Evolutionary conservation across 2,888 invertebrate species (phyloP).

Genomic region (Tanaodytes sp.): DNA sequence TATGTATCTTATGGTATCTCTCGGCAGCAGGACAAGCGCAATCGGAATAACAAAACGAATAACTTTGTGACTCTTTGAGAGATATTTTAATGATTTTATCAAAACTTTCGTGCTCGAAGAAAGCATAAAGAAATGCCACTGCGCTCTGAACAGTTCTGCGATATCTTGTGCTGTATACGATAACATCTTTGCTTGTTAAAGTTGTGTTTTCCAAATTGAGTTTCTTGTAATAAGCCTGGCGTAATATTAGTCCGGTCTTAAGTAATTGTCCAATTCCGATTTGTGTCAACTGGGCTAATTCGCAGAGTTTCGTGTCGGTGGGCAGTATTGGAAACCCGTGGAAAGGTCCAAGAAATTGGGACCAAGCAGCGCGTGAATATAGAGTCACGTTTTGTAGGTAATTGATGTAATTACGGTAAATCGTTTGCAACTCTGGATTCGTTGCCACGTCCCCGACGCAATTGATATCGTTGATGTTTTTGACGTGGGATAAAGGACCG

Average conservation of each 20-base stretch:
- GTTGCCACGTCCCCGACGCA: constrained; percentile 78
- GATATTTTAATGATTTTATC: constrained; percentile 75
- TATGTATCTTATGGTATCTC: constrained; percentile 73
- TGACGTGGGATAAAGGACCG: constrained; percentile 88
- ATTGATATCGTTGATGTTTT: constrained; percentile 83
- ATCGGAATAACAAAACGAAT: constrained; percentile 88
- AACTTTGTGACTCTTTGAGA: constrained; percentile 84
- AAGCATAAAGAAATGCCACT: constrained; percentile 83
- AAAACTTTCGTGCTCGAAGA: constrained; percentile 80
- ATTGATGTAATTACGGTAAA: constrained; percentile 65
- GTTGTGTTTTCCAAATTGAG: constrained; percentile 72
- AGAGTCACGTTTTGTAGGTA: constrained; percentile 65
- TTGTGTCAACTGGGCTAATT: constrained; percentile 89
- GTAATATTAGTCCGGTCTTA: constrained; percentile 82
- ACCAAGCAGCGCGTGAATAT: constrained; percentile 76
- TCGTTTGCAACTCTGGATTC: constrained; percentile 61
- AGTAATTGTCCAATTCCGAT: constrained; percentile 88
- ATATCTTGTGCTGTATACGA: constrained; percentile 87
- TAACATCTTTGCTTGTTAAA: constrained; percentile 75
- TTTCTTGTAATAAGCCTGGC: constrained; percentile 76
- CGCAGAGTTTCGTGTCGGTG: constrained; percentile 79
- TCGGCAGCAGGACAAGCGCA: constrained; percentile 86
- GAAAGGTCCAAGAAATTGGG: constrained; percentile 84
- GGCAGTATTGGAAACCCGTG: constrained; percentile 88
- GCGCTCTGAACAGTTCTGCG: constrained; percentile 93